Base-by-base conservation (phyloP, 1,140 invertebrate genomes). In the Drosophila saltans region DNA sequence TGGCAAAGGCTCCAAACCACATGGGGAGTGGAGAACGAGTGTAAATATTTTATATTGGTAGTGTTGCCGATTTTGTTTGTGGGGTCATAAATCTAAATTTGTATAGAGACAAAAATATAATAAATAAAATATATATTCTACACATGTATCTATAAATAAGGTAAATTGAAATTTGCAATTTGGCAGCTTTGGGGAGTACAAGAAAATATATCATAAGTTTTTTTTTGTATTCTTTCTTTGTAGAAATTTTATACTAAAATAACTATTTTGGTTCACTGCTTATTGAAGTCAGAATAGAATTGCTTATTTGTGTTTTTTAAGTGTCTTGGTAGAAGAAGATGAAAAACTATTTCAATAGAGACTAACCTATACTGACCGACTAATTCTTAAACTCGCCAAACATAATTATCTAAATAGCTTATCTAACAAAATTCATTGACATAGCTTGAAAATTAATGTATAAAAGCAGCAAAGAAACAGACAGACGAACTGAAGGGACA, bases 101-200 rank as follows among this genome's bases (percentile, higher is more conserved):
- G 74, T 60, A 45, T 55, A 41, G 3, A 8, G 24, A 16, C 55
- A 55, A 65, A 75, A 75, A 78, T 72, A 78, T 71, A 60, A 75
- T 78, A 78, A 78, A 78, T 75, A 75, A 75, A 68, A 71, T 66
- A 74, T 61, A 11, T 16, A 48, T n/a, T n/a, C 21, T 52, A 52
- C 45, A 52, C 9, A 26, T 52, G 21, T 52, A 52, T 52, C 45
- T 59, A 78, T 78, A 78, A 78, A 78, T 78, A 75, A 72, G 30
- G 45, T 69, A 70, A 76, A 66, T 65, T 75, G 63, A 58, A 74
- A 68, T 40, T 56, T 69, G 66, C 39, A 76, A 61, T 56, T 55
- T 69, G 30, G 40, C 43, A 45, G 36, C 21, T 62, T 62, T 60
- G 11, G 39, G 33, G 16, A 16, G 52, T 4, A 33, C 21, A 33